Percentiles rank a stretch among this genome's conserved stretches.
These are phyloP conservation scores for Triplophysa yarkandensis DNA, from an alignment of 2,797 vertebrate species.

Conservation along the genomic window DNA sequence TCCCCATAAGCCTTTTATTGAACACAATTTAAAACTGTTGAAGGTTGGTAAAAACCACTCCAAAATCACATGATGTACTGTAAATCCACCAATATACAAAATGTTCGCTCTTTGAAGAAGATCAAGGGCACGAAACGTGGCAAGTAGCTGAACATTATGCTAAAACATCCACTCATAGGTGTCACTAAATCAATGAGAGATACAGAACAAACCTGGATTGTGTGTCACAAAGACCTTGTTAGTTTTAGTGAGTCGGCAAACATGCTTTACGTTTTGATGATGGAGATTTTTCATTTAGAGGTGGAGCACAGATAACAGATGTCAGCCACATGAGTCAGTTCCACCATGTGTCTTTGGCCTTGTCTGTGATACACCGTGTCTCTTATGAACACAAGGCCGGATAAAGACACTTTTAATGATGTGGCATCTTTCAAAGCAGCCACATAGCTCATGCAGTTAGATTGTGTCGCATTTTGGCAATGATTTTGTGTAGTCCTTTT, in stretches of 20 bases:
- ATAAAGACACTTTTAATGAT: not conserved
- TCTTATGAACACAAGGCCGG: not conserved
- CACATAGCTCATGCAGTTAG: not conserved
- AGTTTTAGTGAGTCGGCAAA: not conserved
- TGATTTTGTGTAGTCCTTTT: not conserved
- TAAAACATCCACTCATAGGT: not conserved
- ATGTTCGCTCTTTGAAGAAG: conserved; percentile 9
- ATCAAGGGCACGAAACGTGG: conserved; percentile 9
- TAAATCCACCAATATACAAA: not conserved
- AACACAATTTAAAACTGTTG: not conserved
- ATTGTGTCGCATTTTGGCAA: not conserved
- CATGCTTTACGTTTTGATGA: not conserved
- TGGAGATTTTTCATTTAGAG: conserved; percentile 2
- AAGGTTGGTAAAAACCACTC: conserved; percentile 10
- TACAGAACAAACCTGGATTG: not conserved
- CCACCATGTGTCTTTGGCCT: not conserved
- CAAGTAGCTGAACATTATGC: conserved; percentile 17
- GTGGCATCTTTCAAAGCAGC: not conserved
- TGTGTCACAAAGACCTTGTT: conserved; percentile 6
- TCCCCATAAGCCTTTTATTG: not conserved
- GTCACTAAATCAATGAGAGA: conserved; percentile 1
- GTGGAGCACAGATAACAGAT: conserved; percentile 23
- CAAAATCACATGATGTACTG: not conserved
- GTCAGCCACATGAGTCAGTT: conserved; percentile 34
- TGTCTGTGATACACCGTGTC: conserved; percentile 10